Base-by-base conservation (phyloP, 2,888 invertebrate species). In the Ennomos erosarius region DNA sequence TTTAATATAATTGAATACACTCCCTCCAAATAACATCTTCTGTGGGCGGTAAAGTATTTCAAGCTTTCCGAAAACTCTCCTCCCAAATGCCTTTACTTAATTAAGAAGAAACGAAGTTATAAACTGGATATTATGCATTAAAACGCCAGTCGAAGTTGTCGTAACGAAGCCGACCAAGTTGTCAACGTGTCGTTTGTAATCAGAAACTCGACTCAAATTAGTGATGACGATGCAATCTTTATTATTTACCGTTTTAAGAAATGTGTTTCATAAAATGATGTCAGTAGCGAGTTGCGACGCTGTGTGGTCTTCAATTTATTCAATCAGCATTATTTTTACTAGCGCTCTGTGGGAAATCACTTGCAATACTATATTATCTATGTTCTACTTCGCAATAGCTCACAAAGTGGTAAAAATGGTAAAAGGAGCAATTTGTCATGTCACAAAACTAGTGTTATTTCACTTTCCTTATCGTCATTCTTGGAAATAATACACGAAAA, bases 211-310 rank as follows among this genome's bases (percentile, higher is more conserved):
- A 57, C 59, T 64, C 59, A 65, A 67, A 67, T 64, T 58, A 62
- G 56, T 64, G 63, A 58, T 65, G 62, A 67, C 62, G 64, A 62
- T 59, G 62, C 64, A 51, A 59, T 57, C 62, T 65, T 63, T 57
- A 65, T 62, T 59, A 66, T 60, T 57, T 62, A 64, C 62, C 55
- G 62, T 57, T 64, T 64, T 59, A 57, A 59, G 61, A 62, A 68
- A 63, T 66, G 59, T 64, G 47, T 55, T 60, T 51, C 51, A 51
- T 64, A 37, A 59, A 60, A 59, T 60, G 54, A 68, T 61, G 60
- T 61, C 58, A 39, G 56, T 26, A 26, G 45, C 50, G 49, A 57
- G 26, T 45, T 56, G 48, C 55, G 47, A 42, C 34, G 57, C 46
- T 66, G 69, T 69, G 69, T 67, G 69, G 69, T 67, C 67, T 47